Evolutionary conservation across 1,140 invertebrate species (phyloP), one percentile per base, ranked within the genome.

Genomic region (Lepeophtheirus salmonis): DNA sequence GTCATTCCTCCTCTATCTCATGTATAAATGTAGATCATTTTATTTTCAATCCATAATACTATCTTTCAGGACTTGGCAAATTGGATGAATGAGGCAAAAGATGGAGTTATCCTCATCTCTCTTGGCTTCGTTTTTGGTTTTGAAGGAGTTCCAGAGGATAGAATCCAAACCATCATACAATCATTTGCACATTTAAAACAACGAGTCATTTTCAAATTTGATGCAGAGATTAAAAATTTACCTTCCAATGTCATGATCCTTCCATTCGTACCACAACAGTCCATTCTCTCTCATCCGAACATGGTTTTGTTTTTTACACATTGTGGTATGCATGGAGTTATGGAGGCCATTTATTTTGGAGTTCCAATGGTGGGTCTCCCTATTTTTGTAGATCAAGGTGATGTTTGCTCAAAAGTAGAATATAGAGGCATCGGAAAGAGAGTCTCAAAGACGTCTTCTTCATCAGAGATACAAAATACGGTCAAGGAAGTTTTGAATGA

Each of bases 301-400:
- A 69, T 67, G 1, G 63, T 65, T 51, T 49, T 66, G 13, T 71
- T 70, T 62, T 62, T 71, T 13, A 68, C 68, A 1, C 70, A 71
- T 56, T 70, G 67, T 62, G 69, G 70, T 20, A 65, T 75, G 62
- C 74, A 74, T 62, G 71, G 73, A 26, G 68, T 75, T 2, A 67
- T 75, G 63, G 74, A 76, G 62, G 67, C 70, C 6, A 64, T 76
- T 48, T 72, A 72, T 63, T 70, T 74, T 63, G 70, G 66, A 14
- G 70, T 74, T 6, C 74, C 74, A 1, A 69, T 75, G 56, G 68
- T 75, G 10, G 73, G 72, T 3, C 70, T 76, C 64, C 73, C 75
- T 18, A 65, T 76, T 51, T 73, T 70, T 22, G 67, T 66, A 4
- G 68, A 71, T 55, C 71, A 73, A 61, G 64, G 64, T 16, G 68